phyloP scores from a whole-genome alignment of 1,140 invertebrate species.

The Ceratosolen fusciceps region DNA sequence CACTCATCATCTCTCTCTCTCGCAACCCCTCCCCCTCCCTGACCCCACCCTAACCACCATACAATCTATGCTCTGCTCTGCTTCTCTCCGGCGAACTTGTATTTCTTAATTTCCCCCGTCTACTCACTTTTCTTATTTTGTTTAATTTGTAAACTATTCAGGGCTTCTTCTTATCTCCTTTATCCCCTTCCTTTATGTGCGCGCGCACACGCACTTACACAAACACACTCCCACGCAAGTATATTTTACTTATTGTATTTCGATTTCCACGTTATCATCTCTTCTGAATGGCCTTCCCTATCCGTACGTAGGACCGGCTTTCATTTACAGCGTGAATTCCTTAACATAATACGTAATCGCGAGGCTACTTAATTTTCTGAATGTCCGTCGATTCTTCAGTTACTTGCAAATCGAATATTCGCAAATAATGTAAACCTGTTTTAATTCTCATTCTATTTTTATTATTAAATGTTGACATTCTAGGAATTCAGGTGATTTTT shows the following conservation, averaged over 20 bases:
- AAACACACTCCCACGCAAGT: neutral
- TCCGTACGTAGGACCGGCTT: neutral
- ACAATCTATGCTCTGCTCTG: neutral
- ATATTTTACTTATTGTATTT: neutral
- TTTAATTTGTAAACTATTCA: slow-evolving; percentile 23
- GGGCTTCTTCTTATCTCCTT: neutral
- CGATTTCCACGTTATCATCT: neutral
- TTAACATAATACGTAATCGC: neutral
- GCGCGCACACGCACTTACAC: too few species aligned
- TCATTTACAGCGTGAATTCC: neutral
- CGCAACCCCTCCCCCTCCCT: neutral
- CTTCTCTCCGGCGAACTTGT: neutral
- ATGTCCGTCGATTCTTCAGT: neutral
- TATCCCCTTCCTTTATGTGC: neutral
- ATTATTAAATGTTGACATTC: neutral
- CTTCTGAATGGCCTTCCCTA: neutral
- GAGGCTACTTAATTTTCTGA: neutral
- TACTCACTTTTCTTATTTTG: neutral
- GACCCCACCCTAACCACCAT: neutral
- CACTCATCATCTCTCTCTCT: neutral
- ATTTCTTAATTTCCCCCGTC: slow-evolving; percentile 23
- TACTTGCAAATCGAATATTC: neutral
- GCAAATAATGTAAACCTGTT: neutral
- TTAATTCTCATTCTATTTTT: neutral
- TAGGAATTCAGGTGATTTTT: too few species aligned